A percentile compares a stretch with the other conserved stretches of the same genome.
Evolutionary conservation across 2,888 invertebrate genomes (phyloP).

Genomic region (Syrista parreyssii): DNA sequence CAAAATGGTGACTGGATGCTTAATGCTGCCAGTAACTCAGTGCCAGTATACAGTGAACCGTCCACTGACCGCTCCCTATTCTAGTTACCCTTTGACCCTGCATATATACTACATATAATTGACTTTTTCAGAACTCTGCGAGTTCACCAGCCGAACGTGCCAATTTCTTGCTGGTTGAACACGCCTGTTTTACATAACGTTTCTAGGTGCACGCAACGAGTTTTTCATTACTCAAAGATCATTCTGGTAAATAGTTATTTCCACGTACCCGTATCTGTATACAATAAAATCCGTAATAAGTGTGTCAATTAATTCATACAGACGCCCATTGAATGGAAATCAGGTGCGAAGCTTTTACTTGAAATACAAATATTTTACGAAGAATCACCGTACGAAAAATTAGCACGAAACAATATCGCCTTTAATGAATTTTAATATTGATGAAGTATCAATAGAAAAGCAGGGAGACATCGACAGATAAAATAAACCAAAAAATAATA

Average conservation of each 20-base stretch:
- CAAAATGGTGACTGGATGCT: constrained; percentile 38
- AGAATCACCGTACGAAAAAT: background rate
- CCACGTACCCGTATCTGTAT: background rate
- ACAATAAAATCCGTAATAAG: background rate
- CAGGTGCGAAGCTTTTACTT: background rate
- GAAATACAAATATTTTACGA: background rate
- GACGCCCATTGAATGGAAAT: background rate
- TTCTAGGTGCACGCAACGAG: background rate
- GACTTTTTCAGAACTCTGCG: background rate
- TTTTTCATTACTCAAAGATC: background rate
- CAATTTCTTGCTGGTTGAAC: background rate
- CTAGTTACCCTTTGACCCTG: background rate
- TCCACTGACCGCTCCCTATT: background rate
- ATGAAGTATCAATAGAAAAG: background rate
- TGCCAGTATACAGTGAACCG: constrained; percentile 2
- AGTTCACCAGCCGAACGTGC: background rate
- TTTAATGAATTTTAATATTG: background rate
- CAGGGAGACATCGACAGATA: background rate
- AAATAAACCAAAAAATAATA: background rate
- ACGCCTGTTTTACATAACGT: background rate
- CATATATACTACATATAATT: background rate
- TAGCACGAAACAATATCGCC: too few species aligned
- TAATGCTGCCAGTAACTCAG: constrained; percentile 33
- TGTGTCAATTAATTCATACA: background rate
- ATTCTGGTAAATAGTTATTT: background rate